phyloP scores from a whole-genome alignment of 2,113 vertebrate genomes.

The Terrapene triunguis region DNA sequence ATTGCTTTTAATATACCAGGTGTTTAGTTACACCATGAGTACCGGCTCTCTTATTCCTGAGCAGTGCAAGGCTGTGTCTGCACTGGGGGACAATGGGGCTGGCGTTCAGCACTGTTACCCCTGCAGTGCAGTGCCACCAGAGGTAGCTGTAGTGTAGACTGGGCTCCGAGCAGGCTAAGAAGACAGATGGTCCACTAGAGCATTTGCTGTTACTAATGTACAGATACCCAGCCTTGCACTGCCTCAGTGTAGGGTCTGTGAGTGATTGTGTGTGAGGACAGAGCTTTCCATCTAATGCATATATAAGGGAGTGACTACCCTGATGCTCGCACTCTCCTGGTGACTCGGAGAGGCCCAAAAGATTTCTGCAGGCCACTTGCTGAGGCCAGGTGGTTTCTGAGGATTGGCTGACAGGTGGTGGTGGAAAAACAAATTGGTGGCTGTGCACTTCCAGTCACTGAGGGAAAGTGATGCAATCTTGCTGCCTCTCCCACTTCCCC shows the following conservation, averaged over 20 bases:
- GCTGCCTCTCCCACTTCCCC: neutral
- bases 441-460: neutral
- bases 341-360: rapidly evolving
- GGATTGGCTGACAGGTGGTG: neutral
- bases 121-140: neutral
- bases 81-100: neutral
- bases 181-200: neutral
- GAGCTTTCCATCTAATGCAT: neutral
- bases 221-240: neutral
- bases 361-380: neutral
- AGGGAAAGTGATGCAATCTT: neutral
- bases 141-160: neutral
- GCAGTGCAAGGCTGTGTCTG: neutral
- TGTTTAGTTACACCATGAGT: neutral
- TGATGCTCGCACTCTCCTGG: neutral
- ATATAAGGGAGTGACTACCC: neutral
- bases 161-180: neutral
- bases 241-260: neutral
- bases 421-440: neutral
- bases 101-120: neutral
- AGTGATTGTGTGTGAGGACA: neutral
- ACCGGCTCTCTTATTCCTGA: neutral
- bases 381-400: neutral
- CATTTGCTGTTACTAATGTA: neutral
- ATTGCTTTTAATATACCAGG: neutral